Conservation (phyloP, 1,140 invertebrate genomes). For the Temnothorax longispinosus region DNA sequence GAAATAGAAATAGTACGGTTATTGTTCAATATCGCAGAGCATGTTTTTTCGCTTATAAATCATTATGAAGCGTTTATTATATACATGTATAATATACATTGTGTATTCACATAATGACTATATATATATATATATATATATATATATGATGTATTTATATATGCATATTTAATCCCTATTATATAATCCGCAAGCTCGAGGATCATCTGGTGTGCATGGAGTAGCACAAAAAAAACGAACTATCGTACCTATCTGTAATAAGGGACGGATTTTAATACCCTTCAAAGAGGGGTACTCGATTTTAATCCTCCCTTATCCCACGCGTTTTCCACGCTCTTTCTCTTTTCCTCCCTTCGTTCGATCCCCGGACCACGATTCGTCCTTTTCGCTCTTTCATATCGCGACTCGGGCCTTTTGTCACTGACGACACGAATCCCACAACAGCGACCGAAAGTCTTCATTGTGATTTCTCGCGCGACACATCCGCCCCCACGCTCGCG, state of each 20-base stretch:
- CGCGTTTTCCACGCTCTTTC: constrained; percentile 42
- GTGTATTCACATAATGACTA: not conserved
- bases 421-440: constrained; percentile 64
- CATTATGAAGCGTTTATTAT: not conserved
- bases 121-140: no score
- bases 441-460: constrained; percentile 65
- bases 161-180: constrained; percentile 54
- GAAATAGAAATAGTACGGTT: not conserved
- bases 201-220: constrained; percentile 17
- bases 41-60: not conserved
- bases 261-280: constrained; percentile 54
- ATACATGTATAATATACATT: not conserved
- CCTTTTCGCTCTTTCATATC: constrained; percentile 39
- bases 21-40: not conserved
- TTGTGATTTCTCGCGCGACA: constrained; percentile 61
- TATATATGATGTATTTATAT: constrained; percentile 24
- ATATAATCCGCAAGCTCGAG: constrained; percentile 50
- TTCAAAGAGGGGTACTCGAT: constrained; percentile 61
- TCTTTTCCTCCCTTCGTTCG: not conserved
- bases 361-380: not conserved
- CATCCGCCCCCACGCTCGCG: constrained; percentile 39
- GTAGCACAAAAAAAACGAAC: constrained; percentile 40
- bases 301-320: constrained; percentile 73
- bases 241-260: constrained; percentile 25
- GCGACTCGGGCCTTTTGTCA: constrained; percentile 40